Evolutionary conservation across 2,797 vertebrate genomes (phyloP), one percentile per base, ranked within the genome.

Genomic region (Nothura maculosa): DNA sequence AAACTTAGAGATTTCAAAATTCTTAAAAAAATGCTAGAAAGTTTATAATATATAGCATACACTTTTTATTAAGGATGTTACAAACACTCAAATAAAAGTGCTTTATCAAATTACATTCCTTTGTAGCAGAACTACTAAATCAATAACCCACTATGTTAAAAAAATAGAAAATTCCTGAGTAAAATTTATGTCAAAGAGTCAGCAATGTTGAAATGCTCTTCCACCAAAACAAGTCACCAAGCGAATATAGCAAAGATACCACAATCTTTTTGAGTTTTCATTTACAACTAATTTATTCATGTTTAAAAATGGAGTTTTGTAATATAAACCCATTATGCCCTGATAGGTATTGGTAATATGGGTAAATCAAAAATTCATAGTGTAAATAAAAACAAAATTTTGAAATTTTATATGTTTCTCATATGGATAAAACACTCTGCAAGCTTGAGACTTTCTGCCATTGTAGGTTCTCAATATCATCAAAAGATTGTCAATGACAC

Each of bases 221-320:
- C 68, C 34, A 75, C 80, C 66, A 83, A 95, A 92, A 79, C 38
- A 92, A 87, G 75, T 20, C 77, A 89, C 78, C 69, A 75, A 84
- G 52, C 57, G 67, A 92, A 67, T 19, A 60, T 47, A 64, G 58
- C 6, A 72, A 83, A 72, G 38, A 66, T 25, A 92, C 54, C 69
- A 73, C 90, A 87, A 32, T 22, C n/a, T 92, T 87, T 90, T 85
- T 73, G 32, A 94, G 7, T 62, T 87, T 93, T 88, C 66, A 85
- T 90, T 92, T 93, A 58, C 10, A 73, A 52, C 17, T 92, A 69
- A 94, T 93, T 94, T 94, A 94, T 90, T 94, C 10, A 36, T 52
- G 47, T 69, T 81, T 75, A 40, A 87, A 94, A 96, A 81, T 83
- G 21, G 72, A 94, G 4, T 81, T 93, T 80, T 7, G 1, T 9